These are phyloP conservation scores for Telmatochromis sp. DNA, from an alignment of 2,113 vertebrate species.

Conservation along the genomic window DNA sequence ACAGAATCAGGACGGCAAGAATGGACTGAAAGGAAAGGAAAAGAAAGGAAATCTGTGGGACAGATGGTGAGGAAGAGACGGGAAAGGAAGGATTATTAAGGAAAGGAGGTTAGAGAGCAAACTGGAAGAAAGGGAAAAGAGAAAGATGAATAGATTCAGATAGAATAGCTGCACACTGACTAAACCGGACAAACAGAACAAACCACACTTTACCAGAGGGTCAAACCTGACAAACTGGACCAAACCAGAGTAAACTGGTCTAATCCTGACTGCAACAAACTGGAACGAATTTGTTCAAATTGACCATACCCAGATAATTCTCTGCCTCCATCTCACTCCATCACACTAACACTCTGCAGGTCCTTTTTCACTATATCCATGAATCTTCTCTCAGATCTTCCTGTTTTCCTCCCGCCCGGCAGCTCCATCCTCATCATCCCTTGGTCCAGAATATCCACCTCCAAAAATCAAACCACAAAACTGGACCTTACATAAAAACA, in stretches of 20 bases:
- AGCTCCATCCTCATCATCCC: not conserved
- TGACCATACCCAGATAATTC: not conserved
- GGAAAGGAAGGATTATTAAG: not conserved
- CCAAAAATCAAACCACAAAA: not conserved
- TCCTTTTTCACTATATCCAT: not conserved
- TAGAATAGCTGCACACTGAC: not conserved
- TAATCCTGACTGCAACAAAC: not conserved
- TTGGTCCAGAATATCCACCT: not conserved
- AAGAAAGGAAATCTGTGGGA: not conserved
- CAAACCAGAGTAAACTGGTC: not conserved
- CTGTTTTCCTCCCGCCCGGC: fast-evolving
- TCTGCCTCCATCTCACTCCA: not conserved
- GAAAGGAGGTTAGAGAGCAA: not conserved
- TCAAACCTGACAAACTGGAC: not conserved
- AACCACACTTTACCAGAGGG: not conserved
- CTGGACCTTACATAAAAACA: not conserved
- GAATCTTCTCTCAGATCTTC: not conserved
- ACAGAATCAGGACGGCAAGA: not conserved
- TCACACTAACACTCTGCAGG: not conserved
- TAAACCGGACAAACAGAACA: not conserved
- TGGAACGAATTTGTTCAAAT: not conserved
- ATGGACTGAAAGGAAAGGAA: not conserved
- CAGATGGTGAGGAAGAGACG: not conserved
- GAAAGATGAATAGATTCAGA: not conserved
- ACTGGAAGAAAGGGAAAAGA: no score